Evolutionary conservation across 2,113 vertebrate genomes (phyloP).

Genomic region (Melospiza melodia): DNA sequence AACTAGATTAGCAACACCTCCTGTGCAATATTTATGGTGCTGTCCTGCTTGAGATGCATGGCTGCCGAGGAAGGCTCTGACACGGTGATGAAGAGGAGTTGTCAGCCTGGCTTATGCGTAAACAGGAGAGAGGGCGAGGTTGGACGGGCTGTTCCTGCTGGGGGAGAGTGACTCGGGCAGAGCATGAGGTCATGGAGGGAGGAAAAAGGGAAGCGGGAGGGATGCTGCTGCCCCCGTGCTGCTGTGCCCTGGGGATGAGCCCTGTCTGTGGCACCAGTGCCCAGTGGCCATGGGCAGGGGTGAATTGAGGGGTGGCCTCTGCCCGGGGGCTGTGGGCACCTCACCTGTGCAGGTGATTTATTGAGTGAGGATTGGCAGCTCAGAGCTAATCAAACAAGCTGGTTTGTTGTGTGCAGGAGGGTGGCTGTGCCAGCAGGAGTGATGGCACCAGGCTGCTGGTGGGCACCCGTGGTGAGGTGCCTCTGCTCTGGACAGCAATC

Average conservation of each 20-base stretch:
- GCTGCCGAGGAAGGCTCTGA: not conserved
- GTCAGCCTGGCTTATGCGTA: not conserved
- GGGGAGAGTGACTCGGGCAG: not conserved
- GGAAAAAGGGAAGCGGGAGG: not conserved
- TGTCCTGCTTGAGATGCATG: conserved; percentile 52
- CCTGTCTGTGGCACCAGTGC: rapidly evolving
- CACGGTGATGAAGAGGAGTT: not conserved
- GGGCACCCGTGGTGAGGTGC: not conserved
- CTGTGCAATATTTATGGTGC: conserved; percentile 32
- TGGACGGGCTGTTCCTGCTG: not conserved
- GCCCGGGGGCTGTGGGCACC: rapidly evolving
- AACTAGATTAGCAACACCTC: conserved; percentile 44
- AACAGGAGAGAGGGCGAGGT: not conserved
- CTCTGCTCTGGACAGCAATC: not conserved
- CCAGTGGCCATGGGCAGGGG: not conserved
- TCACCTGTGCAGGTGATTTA: not conserved
- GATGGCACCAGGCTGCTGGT: no score
- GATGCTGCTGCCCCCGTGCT: not conserved
- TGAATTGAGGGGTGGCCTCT: not conserved
- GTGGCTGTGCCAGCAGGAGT: rapidly evolving
- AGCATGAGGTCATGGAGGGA: not conserved
- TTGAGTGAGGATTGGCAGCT: not conserved
- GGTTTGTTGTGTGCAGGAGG: rapidly evolving
- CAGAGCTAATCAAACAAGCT: not conserved
- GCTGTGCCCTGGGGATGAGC: not conserved